phyloP scores from a whole-genome alignment of 2,113 vertebrate species.

The Semnopithecus entellus region DNA sequence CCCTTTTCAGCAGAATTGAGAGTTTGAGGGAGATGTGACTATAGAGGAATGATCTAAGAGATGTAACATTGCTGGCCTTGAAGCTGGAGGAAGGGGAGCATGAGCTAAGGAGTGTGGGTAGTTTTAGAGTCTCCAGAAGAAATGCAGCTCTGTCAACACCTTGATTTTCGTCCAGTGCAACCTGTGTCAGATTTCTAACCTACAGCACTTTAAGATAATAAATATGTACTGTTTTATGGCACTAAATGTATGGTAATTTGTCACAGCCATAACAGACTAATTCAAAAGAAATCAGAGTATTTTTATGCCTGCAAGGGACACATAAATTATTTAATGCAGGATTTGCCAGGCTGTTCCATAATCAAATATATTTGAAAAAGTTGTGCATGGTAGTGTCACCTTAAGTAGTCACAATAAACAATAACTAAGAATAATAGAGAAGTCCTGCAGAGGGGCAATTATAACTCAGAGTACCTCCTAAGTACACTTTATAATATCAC shows the following conservation, averaged over 20 bases:
- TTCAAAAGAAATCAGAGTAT: background rate
- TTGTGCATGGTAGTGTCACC: background rate
- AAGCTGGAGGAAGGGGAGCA: background rate
- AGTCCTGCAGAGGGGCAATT: background rate
- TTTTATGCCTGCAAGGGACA: background rate
- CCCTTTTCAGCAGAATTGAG: background rate
- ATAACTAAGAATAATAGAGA: background rate
- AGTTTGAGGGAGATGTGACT: background rate
- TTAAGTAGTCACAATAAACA: background rate
- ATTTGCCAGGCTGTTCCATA: background rate
- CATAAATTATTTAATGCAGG: background rate
- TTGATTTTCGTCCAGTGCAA: background rate
- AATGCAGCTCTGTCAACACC: background rate
- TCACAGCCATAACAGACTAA: background rate
- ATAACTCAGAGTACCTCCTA: background rate
- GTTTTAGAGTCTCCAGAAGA: background rate
- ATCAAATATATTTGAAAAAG: background rate
- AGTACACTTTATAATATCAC: background rate
- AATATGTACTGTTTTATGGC: background rate
- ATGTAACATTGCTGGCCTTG: background rate
- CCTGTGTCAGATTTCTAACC: background rate
- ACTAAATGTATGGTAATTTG: background rate
- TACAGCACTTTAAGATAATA: background rate
- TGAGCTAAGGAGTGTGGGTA: background rate
- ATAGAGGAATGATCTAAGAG: background rate